These are phyloP conservation scores for Parnassius glacialis DNA, from an alignment of 2,888 invertebrate species.

Conservation along the genomic window DNA sequence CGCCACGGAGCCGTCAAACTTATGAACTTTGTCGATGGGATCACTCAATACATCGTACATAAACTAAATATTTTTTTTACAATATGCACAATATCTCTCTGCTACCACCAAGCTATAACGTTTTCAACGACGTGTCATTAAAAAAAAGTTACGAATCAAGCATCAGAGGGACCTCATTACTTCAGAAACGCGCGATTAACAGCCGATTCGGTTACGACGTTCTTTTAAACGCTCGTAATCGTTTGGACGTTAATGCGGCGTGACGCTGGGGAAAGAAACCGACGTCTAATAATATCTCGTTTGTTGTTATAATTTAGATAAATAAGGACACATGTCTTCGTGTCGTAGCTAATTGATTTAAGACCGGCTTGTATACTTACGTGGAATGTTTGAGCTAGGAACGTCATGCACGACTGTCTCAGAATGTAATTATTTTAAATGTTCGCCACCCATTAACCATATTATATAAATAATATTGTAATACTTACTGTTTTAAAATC, in stretches of 20 bases:
- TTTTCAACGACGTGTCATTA: neutral
- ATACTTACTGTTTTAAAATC: no score
- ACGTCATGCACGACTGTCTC: neutral
- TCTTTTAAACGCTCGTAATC: conserved; percentile 24
- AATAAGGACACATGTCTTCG: conserved; percentile 50
- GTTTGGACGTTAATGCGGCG: conserved; percentile 19
- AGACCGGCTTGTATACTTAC: conserved; percentile 1
- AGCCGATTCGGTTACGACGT: conserved; percentile 21
- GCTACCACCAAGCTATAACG: no score
- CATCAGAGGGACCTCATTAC: conserved; percentile 29
- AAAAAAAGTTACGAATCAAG: conserved; percentile 11
- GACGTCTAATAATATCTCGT: conserved; percentile 37
- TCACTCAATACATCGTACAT: no score
- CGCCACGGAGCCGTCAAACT: no score
- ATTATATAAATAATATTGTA: no score
- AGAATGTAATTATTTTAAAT: conserved; percentile 1
- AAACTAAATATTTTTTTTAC: no score
- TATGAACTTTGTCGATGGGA: no score
- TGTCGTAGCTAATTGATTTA: conserved; percentile 49
- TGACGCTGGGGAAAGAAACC: conserved; percentile 23
- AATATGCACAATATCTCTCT: no score
- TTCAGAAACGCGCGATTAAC: conserved; percentile 31
- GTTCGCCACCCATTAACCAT: neutral
- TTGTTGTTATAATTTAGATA: conserved; percentile 54
- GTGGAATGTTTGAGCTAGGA: neutral